phyloP scores from a whole-genome alignment of 2,888 invertebrate species.

The Argyra leucocephala region DNA sequence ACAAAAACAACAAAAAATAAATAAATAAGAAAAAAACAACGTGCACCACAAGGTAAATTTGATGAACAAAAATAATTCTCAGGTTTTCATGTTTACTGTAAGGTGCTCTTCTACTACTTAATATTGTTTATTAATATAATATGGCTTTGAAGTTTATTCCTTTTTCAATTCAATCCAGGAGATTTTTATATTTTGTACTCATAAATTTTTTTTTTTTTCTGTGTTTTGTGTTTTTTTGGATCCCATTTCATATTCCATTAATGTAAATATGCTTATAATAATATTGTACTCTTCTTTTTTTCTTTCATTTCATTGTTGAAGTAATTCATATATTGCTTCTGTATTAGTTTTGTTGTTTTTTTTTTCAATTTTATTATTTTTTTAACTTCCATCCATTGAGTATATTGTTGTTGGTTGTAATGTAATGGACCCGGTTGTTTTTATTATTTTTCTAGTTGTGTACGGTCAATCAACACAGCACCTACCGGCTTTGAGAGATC shows the following conservation, averaged over 20 bases:
- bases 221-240: background rate
- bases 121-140: no score
- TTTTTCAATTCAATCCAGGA: background rate
- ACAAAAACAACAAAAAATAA: background rate
- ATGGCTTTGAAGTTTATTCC: background rate
- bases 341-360: background rate
- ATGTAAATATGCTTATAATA: background rate
- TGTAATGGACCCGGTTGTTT: background rate
- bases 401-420: no score
- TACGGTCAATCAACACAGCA: no score
- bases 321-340: background rate
- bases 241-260: background rate
- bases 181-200: background rate
- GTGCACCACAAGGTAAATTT: slow-evolving; percentile 2
- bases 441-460: background rate
- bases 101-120: background rate
- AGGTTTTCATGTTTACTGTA: background rate
- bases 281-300: background rate
- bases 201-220: no score
- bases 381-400: background rate
- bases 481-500: no score
- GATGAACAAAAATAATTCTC: background rate
- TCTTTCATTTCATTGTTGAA: background rate
- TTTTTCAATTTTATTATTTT: background rate
- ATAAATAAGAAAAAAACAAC: background rate